A percentile compares a stretch with the other conserved stretches of the same genome.
Evolutionary conservation across 2,888 invertebrate genomes (phyloP).

Genomic region (Odontocerum albicorne): DNA sequence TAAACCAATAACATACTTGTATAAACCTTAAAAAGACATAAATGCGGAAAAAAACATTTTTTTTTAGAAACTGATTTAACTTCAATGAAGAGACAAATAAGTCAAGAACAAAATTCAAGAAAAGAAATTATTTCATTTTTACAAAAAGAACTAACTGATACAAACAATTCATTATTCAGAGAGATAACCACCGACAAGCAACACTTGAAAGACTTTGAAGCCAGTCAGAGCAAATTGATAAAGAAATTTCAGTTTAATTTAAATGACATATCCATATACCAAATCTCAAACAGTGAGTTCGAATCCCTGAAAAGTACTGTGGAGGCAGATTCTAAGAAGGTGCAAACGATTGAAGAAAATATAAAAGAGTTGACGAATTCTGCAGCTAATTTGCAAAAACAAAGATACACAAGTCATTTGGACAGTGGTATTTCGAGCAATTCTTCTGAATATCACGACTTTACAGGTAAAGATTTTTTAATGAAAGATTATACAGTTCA

Average conservation of each 20-base stretch:
- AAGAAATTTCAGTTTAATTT: conserved; percentile 40
- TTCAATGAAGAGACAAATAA: too few relatives aligned
- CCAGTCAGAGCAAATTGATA: conserved; percentile 39
- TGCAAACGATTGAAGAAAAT: conserved; percentile 52
- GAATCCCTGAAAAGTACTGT: conserved; percentile 54
- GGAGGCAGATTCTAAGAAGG: conserved; percentile 54
- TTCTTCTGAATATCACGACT: too few relatives aligned
- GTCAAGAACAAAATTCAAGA: conserved; percentile 30
- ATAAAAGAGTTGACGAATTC: conserved; percentile 45
- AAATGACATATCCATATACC: conserved; percentile 50
- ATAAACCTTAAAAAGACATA: too few relatives aligned
- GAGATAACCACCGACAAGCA: conserved; percentile 49
- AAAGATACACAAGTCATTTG: conserved; percentile 41
- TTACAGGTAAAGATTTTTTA: too few relatives aligned
- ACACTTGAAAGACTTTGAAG: conserved; percentile 42
- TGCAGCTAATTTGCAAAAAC: conserved; percentile 39
- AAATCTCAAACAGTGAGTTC: conserved; percentile 52
- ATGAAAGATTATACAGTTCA: too few relatives aligned
- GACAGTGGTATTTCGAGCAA: conserved; percentile 35
- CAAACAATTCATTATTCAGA: conserved; percentile 44
- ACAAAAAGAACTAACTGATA: conserved; percentile 41
- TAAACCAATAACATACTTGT: too few relatives aligned
- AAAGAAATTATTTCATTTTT: conserved; percentile 37
- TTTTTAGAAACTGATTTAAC: too few relatives aligned
- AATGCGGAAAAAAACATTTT: too few relatives aligned